phyloP scores from a whole-genome alignment of 2,888 invertebrate genomes.

The Gisinianus flammeolus region DNA sequence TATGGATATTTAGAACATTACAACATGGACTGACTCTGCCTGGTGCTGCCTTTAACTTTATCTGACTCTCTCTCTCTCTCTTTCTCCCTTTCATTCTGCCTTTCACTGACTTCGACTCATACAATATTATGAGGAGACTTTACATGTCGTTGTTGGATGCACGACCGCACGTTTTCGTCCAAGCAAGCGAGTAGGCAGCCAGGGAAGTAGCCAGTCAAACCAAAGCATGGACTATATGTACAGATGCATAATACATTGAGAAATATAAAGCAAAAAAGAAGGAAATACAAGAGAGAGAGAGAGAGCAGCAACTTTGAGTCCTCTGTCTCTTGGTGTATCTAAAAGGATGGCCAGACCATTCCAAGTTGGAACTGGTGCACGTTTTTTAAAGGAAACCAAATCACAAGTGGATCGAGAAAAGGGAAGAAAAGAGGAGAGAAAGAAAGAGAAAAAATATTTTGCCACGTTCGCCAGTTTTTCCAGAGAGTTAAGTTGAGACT shows the following conservation, averaged over 20 bases:
- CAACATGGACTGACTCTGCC: slow-evolving; percentile 11
- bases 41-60: neutral
- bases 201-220: neutral
- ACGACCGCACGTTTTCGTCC: slow-evolving; percentile 11
- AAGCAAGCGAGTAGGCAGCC: neutral
- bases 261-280: too few species aligned
- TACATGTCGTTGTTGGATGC: neutral
- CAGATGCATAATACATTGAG: too few species aligned
- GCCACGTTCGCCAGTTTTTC: slow-evolving; percentile 19
- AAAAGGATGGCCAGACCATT: neutral
- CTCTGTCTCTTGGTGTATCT: too few species aligned
- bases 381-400: slow-evolving; percentile 10
- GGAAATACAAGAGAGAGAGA: too few species aligned
- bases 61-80: neutral
- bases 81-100: neutral
- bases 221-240: neutral
- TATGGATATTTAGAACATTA: slow-evolving; percentile 28
- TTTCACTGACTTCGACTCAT: neutral
- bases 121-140: neutral
- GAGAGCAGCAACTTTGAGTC: too few species aligned
- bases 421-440: neutral
- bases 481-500: neutral
- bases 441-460: neutral
- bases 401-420: neutral
- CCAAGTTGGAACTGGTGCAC: slow-evolving; percentile 5